Evolutionary conservation across 2,888 invertebrate genomes (phyloP), one percentile per base, ranked within the genome.

Genomic region (Stenotaenia linearis): DNA sequence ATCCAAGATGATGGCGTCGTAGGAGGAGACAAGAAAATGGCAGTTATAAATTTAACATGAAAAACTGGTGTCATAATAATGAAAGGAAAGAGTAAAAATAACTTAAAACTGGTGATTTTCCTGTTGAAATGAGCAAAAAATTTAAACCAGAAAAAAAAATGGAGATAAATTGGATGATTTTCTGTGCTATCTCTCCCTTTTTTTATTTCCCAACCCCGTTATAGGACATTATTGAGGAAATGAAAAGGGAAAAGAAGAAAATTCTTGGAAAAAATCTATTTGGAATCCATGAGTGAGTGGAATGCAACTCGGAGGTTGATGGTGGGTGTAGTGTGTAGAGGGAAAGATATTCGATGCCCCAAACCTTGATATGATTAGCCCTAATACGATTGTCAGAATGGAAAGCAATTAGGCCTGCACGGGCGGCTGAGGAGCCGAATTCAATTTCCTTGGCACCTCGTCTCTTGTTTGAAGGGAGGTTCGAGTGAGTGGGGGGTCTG

Each of bases 371-470:
- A 56, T 56, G 56, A 56, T 56, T 56, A 56, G 56, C 21, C 56
- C 56, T 56, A 56, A 56, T 56, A 56, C 56, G 56, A 56, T 56
- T 56, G 56, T 56, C 56, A 56, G 56, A 56, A 56, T 56, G 23
- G 56, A 56, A 56, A 56, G 56, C 56, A 56, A 56, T 56, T 56
- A 56, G 56, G 56, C 56, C 56, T 56, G 56, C 56, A 56, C 56
- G 56, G 56, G 23, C 56, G 56, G 56, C 56, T 56, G 56, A 56
- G 56, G 56, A 56, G 56, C 21, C 56, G 56, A 56, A 56, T 56
- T 56, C 56, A 56, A 56, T 56, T 56, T 56, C 56, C 56, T 56
- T 56, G 56, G 56, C 56, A 56, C 56, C 56, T 56, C 18, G 56
- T 56, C 56, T 56, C 56, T 56, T 56, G 56, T 56, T 56, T 56